Conservation (phyloP, 2,888 invertebrate species). For the Xestia xanthographa region DNA sequence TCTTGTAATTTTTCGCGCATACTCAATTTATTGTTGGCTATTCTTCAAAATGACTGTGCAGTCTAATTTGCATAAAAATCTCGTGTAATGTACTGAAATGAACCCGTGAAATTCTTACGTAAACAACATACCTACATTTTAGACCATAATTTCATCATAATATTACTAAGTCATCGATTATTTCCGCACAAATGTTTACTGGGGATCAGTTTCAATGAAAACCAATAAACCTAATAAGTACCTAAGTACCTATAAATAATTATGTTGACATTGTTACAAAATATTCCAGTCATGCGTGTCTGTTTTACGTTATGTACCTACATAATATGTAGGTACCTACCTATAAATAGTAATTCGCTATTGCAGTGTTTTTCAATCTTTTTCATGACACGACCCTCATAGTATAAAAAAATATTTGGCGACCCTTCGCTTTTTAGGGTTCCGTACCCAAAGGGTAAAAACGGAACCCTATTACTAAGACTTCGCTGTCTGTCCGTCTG, state of each 20-base stretch:
- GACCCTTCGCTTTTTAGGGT: too few species aligned
- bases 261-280: slow-evolving; percentile 10
- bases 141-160: slow-evolving; percentile 18
- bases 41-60: background rate
- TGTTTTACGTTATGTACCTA: slow-evolving; percentile 4
- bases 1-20: background rate
- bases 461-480: too few species aligned
- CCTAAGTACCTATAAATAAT: too few species aligned
- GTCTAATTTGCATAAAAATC: slow-evolving; percentile 6
- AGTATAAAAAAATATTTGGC: too few species aligned
- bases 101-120: slow-evolving; percentile 11
- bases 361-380: too few species aligned
- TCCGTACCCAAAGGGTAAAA: too few species aligned
- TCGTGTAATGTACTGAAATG: slow-evolving; percentile 12
- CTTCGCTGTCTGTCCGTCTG: too few species aligned
- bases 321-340: background rate
- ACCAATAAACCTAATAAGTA: too few species aligned
- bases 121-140: slow-evolving; percentile 1
- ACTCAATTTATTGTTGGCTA: background rate
- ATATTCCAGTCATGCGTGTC: slow-evolving; percentile 28
- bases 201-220: slow-evolving; percentile 28
- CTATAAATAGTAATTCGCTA: background rate
- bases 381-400: too few species aligned
- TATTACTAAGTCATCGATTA: slow-evolving; percentile 7
- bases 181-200: slow-evolving; percentile 8